Percentiles rank a stretch among this genome's conserved stretches.
phyloP scores from a whole-genome alignment of 2,888 invertebrate genomes.

The Pollenia griseotomentosa region DNA sequence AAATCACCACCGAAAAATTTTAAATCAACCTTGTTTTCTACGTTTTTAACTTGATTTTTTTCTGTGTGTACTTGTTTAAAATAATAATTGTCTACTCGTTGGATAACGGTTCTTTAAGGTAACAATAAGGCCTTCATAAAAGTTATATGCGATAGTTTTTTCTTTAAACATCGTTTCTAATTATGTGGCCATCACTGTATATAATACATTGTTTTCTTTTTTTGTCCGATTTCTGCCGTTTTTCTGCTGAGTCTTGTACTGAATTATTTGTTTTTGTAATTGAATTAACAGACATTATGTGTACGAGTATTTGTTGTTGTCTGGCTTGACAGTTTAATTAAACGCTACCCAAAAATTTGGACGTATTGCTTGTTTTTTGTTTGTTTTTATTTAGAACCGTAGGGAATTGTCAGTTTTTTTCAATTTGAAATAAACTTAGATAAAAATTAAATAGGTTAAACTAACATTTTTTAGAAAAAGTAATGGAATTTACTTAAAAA shows the following conservation, averaged over 20 bases:
- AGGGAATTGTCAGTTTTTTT: no score
- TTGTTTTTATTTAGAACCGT: background rate
- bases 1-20: no score
- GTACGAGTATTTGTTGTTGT: background rate
- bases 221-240: background rate
- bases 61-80: no score
- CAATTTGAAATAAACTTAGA: no score
- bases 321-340: constrained; percentile 5
- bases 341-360: background rate
- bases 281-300: constrained; percentile 23
- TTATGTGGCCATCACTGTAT: background rate
- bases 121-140: background rate
- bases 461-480: no score
- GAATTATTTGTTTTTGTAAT: constrained; percentile 42
- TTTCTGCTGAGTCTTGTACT: constrained; percentile 3
- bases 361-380: background rate
- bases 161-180: background rate
- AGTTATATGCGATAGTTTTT: background rate
- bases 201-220: background rate
- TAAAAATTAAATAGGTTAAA: no score
- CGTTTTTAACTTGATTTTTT: no score
- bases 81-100: no score
- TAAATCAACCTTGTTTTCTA: no score
- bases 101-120: no score
- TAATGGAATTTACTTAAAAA: no score